Base-by-base conservation (phyloP, 1,140 invertebrate species). In the Drosophila subpulchrella region DNA sequence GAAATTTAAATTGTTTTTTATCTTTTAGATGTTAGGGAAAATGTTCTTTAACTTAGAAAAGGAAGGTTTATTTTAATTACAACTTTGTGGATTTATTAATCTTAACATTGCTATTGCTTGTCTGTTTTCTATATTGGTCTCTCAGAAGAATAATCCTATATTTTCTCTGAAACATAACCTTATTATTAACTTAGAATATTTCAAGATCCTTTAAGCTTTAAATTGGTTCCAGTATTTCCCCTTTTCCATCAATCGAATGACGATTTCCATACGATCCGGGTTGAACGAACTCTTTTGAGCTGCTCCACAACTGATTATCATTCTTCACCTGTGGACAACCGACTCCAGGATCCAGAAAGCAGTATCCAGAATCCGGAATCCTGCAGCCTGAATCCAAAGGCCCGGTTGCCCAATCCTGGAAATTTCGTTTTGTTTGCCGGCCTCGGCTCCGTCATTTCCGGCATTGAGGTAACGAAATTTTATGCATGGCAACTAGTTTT, bases 391-490 rank as follows among this genome's bases (percentile, higher is more conserved):
- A 48, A 15, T 32, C 24, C 32, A 17, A 24, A 53, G 41, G 57
- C 48, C 36, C 32, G 42, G 57, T 34, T 39, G 48, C 17, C 72
- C 65, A 71, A 77, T 66, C 55, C 63, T 66, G 38, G 44, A 76
- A 77, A 77, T 77, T 76, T 77, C 75, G 73, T 77, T 77, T 77
- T 71, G 68, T 58, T 72, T 72, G 46, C 55, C 60, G 54, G 47
- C 68, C 67, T 68, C 65, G 65, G 68, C 68, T 72, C 54, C 78
- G 80, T 88, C 84, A 88, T 88, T 88, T 88, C 84, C 83, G 84
- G 83, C 72, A 66, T 72, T 80, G 80, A 89, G 80, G 72, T 83
- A 89, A 88, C 84, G 79, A 88, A 88, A 88, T 88, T 82, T 89
- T 88, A 83, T 83, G 79, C 84, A 68, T 83, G 51, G 67, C 70